Percentiles rank a stretch among this genome's conserved stretches.
Conservation (phyloP, 2,113 vertebrate species). For the Percina caprodes region DNA sequence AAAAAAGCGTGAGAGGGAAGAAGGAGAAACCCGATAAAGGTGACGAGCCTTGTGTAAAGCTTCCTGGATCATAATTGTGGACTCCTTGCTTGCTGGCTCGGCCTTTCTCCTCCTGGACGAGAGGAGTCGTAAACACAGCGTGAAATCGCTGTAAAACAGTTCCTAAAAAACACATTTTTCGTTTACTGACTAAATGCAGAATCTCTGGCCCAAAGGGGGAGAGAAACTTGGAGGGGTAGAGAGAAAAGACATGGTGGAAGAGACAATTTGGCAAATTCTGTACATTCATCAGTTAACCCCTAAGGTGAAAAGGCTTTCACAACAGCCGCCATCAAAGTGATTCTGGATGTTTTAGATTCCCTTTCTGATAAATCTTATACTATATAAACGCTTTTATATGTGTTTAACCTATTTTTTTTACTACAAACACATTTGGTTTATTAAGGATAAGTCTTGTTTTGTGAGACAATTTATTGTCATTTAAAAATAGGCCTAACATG, state of each 20-base stretch:
- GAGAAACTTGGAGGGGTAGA: constrained; percentile 31
- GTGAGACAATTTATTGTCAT: no score
- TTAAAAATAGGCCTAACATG: no score
- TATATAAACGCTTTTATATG: not conserved
- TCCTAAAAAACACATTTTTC: constrained; percentile 70
- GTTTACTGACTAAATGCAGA: constrained; percentile 69
- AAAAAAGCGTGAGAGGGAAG: not conserved
- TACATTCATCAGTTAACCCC: constrained; percentile 9
- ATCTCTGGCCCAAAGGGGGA: constrained; percentile 51
- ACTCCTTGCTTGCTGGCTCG: constrained; percentile 37
- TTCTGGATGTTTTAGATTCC: not conserved
- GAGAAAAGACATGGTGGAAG: constrained; percentile 14
- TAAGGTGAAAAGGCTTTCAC: constrained; percentile 27
- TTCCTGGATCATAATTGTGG: constrained; percentile 45
- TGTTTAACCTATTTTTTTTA: not conserved
- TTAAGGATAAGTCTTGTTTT: not conserved
- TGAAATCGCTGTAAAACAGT: constrained; percentile 69
- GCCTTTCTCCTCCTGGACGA: constrained; percentile 58
- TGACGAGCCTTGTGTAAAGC: constrained; percentile 38
- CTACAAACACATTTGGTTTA: not conserved
- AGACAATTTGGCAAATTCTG: constrained; percentile 41
- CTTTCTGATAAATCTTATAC: not conserved
- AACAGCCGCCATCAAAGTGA: not conserved
- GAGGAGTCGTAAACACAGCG: constrained; percentile 72
- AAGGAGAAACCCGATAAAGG: not conserved